These are phyloP conservation scores for Eulemur albifrons DNA, from an alignment of 2,797 vertebrate species.

Conservation along the genomic window DNA sequence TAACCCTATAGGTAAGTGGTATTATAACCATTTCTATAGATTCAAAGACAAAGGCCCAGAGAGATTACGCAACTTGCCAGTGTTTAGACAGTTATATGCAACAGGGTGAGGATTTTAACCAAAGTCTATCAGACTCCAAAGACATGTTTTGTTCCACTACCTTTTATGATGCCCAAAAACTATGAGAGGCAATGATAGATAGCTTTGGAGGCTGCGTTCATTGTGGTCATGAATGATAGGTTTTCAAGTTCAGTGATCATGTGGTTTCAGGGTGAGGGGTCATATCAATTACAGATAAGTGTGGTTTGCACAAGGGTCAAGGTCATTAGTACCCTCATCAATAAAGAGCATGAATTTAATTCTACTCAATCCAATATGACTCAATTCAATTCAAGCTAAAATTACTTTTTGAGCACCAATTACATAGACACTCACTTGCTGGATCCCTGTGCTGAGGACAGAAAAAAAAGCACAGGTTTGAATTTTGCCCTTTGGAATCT, in stretches of 20 bases:
- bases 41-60: not conserved
- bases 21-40: not conserved
- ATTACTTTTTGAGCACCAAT: not conserved
- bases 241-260: not conserved
- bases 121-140: not conserved
- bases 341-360: not conserved
- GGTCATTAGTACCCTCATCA: not conserved
- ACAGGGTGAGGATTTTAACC: not conserved
- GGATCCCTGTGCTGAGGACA: not conserved
- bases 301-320: not conserved
- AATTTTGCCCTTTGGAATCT: not conserved
- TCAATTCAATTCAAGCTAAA: constrained; percentile 23
- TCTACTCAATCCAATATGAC: not conserved
- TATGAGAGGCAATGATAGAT: not conserved
- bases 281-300: not conserved
- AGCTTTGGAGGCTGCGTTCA: not conserved
- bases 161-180: not conserved
- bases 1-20: accelerated
- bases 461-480: not conserved
- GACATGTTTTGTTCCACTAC: not conserved
- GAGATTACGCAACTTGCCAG: accelerated
- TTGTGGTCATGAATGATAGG: not conserved
- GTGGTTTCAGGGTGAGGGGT: not conserved
- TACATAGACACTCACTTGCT: not conserved
- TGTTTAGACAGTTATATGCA: not conserved